phyloP scores from a whole-genome alignment of 2,888 invertebrate genomes.

The Clanis bilineata region DNA sequence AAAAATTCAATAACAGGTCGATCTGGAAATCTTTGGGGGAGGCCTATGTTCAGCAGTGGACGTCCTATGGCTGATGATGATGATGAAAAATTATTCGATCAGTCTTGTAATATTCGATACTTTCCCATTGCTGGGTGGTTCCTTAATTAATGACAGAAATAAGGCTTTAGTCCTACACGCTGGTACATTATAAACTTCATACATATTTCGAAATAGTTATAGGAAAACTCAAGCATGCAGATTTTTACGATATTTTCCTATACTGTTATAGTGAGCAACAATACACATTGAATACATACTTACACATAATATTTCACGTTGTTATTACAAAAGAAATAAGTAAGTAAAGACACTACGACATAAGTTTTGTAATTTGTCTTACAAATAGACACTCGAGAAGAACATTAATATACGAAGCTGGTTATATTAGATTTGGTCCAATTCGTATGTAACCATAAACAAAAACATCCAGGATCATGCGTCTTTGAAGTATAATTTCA shows the following conservation, averaged over 20 bases:
- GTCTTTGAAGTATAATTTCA: background rate
- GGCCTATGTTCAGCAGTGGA: too few species aligned
- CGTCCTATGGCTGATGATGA: too few species aligned
- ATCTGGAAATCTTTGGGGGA: too few species aligned
- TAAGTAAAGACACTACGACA: background rate
- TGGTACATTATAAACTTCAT: too few species aligned
- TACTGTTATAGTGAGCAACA: background rate
- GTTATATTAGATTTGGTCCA: background rate
- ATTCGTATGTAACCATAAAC: background rate
- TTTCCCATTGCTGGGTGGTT: too few species aligned
- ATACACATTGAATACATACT: background rate
- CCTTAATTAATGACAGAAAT: too few species aligned
- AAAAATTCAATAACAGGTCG: too few species aligned
- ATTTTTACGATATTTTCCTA: background rate
- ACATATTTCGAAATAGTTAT: too few species aligned
- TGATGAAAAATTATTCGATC: too few species aligned
- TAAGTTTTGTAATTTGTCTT: background rate
- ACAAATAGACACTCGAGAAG: background rate
- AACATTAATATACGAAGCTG: background rate
- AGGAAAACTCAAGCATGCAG: too few species aligned
- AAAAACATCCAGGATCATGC: background rate
- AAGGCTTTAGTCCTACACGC: too few species aligned
- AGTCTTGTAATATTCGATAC: too few species aligned
- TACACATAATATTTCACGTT: background rate
- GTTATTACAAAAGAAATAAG: background rate